Evolutionary conservation across 2,888 invertebrate genomes (phyloP), one percentile per base, ranked within the genome.

Genomic region (Tetropium fuscum): DNA sequence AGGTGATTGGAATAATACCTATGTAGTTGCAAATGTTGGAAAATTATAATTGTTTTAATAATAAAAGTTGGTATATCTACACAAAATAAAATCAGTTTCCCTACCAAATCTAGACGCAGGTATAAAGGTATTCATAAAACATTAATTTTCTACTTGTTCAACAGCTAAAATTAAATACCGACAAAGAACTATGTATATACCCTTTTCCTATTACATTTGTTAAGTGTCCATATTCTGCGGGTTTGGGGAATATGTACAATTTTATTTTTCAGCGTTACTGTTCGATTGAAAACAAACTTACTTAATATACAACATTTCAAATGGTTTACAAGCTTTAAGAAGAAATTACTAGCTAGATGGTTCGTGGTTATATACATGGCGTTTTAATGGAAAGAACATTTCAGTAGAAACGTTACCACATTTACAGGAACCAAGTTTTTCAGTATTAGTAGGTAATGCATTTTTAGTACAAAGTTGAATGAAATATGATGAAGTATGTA

Each of bases 351-450:
- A n/a, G 30, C 45, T 45, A 45, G 7, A 27, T 25, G 44, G 27
- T 27, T 20, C 41, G 22, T 10, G 36, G 11, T 47, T 38, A 48
- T 48, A 8, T 48, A 48, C 48, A 48, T 4, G 22, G 6, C 11
- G 20, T 48, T 47, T 48, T 48, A 48, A 48, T 16, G 32, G 47
- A 47, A 30, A 47, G 27, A 47, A 47, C 47, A 30, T 32, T 44
- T 47, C 30, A 18, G 18, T 47, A 11, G 30, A 34, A 8, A 34
- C 34, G 8, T 34, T 34, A 34, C 34, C 34, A 34, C 34, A 13
- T 7, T 13, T n/a, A n/a, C n/a, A n/a, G n/a, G n/a, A n/a, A n/a
- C n/a, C n/a, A n/a, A n/a, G n/a, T n/a, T n/a, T n/a, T n/a, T n/a
- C n/a, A n/a, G n/a, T n/a, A n/a, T n/a, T n/a, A n/a, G n/a, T n/a